Evolutionary conservation across 2,113 vertebrate genomes (phyloP), one percentile per base, ranked within the genome.

Genomic region (Orycteropus afer): DNA sequence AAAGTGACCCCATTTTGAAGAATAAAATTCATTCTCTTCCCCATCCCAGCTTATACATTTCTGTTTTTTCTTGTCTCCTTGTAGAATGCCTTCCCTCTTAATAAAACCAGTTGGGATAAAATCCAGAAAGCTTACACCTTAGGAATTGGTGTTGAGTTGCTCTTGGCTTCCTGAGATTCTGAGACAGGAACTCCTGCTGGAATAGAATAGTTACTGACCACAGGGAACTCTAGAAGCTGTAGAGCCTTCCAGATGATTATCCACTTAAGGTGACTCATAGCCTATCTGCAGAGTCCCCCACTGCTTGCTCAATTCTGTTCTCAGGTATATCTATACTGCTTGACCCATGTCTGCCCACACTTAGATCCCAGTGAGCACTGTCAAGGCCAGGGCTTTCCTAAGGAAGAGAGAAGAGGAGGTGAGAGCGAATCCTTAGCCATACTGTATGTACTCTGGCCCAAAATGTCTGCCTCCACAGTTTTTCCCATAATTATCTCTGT

Each of bases 241-340:
- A 29, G 42, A 45, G 11, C 12, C 12, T 42, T 45, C 15, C 49
- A 61, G 22, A 3, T 18, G 11, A 8, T 4, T 7, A 14, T n/a
- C 5, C n/a, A 32, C 32, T 49, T 42, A 3, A 61, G 18, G 14
- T n/a, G 23, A 29, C 13, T 47, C 20, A 3, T 20, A 23, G 3
- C 57, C 0, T 0, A 34, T 37, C 27, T 10, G 8, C 18, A 13
- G 37, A 45, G 13, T 27, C 67, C 49, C 55, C n/a, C 4, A n/a
- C 27, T 32, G 32, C 13, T n/a, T 23, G 22, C 73, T 37, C 82
- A 42, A 45, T 27, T 65, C 87, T 86, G 18, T 94, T 81, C 47
- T 69, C 71, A 89, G 94, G 53, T 95, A 17, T 96, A 87, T 0
- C 89, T 97, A 9, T 96, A 97, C 65, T 97, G 95, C 15, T 86